Evolutionary conservation across 2,797 vertebrate genomes (phyloP).

Genomic region (Eulemur albifrons): DNA sequence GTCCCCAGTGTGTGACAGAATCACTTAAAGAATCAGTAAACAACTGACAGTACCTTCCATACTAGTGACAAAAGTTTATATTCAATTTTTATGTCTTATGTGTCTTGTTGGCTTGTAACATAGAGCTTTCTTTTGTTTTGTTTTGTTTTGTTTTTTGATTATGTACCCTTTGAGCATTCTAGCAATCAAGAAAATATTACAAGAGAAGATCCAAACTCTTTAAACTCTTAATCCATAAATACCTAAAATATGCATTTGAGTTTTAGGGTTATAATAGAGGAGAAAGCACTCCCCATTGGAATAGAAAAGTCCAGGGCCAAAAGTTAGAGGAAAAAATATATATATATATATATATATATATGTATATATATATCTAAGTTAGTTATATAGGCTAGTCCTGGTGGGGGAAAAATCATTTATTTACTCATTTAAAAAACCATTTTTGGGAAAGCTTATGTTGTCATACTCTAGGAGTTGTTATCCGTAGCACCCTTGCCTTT

Average conservation of each 20-base stretch:
- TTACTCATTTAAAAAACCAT: not conserved
- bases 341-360: no score
- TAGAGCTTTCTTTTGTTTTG: not conserved
- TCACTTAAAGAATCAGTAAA: not conserved
- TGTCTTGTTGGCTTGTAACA: not conserved
- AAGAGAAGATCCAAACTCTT: not conserved
- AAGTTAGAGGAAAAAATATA: not conserved
- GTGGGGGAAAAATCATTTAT: no score
- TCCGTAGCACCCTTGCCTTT: not conserved
- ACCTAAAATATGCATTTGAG: not conserved
- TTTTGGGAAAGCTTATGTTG: not conserved
- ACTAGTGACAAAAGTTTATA: not conserved
- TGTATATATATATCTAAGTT: not conserved
- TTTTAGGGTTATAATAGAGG: not conserved
- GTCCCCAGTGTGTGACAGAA: not conserved
- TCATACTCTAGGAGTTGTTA: not conserved
- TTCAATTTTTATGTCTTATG: conserved; percentile 29
- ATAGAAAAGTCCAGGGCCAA: not conserved
- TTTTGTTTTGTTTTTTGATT: not conserved
- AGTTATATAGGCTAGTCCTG: not conserved
- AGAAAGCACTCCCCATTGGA: not conserved
- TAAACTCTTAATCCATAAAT: not conserved
- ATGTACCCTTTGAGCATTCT: not conserved
- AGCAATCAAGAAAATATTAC: not conserved
- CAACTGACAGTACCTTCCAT: not conserved